These are phyloP conservation scores for Enteromius anoplus DNA, from an alignment of 2,797 vertebrate species.

Conservation along the genomic window DNA sequence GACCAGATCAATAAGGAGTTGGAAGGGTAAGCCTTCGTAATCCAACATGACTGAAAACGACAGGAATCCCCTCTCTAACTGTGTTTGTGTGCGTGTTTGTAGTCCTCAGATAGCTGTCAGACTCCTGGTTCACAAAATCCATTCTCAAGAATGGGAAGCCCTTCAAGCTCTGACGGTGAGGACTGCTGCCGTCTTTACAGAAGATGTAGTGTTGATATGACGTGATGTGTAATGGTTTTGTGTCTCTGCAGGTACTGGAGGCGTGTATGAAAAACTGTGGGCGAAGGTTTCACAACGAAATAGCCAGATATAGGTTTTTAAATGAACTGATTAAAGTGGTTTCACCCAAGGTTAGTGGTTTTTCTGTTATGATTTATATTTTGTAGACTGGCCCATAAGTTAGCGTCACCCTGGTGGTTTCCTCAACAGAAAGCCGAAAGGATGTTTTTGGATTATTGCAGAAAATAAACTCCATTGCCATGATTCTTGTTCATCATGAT, in stretches of 20 bases:
- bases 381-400: neutral
- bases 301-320: slow-evolving; percentile 94
- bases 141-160: slow-evolving; percentile 98
- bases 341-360: slow-evolving; percentile 88
- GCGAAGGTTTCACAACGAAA: slow-evolving; percentile 93
- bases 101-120: slow-evolving; percentile 95
- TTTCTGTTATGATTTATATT: neutral
- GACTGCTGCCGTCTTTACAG: slow-evolving; percentile 2
- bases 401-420: neutral
- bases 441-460: neutral
- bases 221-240: neutral
- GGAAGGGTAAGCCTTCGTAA: slow-evolving; percentile 83
- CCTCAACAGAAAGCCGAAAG: neutral
- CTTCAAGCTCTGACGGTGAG: slow-evolving; percentile 94
- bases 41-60: neutral
- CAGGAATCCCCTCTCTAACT: neutral
- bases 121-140: slow-evolving; percentile 93
- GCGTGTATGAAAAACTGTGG: slow-evolving; percentile 99
- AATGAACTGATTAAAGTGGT: slow-evolving; percentile 97
- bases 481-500: neutral
- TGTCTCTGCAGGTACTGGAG: slow-evolving; percentile 85
- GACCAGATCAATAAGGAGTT: slow-evolving; percentile 98
- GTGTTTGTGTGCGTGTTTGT: slow-evolving; percentile 35
- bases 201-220: neutral
- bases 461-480: no score